phyloP scores from a whole-genome alignment of 2,113 vertebrate species.

The Stercorarius parasiticus region DNA sequence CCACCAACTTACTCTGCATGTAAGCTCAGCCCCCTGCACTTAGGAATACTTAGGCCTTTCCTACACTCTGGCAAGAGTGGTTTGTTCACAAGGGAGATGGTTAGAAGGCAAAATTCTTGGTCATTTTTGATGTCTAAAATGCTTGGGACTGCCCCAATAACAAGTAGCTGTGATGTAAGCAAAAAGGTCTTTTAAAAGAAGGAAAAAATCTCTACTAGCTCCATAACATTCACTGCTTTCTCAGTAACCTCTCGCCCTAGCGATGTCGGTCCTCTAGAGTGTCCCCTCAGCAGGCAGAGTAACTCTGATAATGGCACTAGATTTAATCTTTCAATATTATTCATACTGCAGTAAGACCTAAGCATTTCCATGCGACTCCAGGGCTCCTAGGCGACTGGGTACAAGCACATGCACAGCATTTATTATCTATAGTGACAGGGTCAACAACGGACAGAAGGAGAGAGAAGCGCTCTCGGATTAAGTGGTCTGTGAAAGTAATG shows the following conservation, averaged over 20 bases:
- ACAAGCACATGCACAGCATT: neutral
- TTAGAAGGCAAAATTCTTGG: neutral
- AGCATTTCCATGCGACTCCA: neutral
- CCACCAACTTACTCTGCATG: neutral
- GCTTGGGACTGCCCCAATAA: neutral
- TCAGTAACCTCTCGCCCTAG: neutral
- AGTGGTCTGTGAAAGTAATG: constrained; percentile 11
- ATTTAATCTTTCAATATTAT: neutral
- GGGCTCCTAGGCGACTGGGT: neutral
- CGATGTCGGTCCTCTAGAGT: accelerated
- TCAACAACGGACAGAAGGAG: neutral
- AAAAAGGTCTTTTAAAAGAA: neutral
- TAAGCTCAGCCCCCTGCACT: neutral
- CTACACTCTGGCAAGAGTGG: neutral
- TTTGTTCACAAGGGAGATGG: neutral
- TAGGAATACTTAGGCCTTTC: neutral
- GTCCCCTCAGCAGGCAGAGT: neutral
- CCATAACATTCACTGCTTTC: neutral
- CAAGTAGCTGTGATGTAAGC: neutral
- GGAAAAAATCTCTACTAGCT: neutral
- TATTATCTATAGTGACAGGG: neutral
- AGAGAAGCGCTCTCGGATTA: constrained; percentile 5
- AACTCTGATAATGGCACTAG: neutral
- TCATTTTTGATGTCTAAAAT: neutral
- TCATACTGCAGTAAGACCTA: neutral